phyloP scores from a whole-genome alignment of 2,113 vertebrate genomes.

The Struthidea cinerea region DNA sequence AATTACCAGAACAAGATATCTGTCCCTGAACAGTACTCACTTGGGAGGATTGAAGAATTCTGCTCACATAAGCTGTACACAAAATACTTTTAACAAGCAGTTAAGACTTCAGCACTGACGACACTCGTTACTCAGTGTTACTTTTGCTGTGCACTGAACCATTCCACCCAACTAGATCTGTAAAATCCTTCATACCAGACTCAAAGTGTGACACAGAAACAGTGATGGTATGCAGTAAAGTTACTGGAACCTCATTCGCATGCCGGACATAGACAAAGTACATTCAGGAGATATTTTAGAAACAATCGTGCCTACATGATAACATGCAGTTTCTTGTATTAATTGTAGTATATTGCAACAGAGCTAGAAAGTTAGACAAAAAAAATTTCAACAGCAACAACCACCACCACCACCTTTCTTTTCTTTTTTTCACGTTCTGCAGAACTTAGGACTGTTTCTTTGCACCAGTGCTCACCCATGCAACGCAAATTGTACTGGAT shows the following conservation, averaged over 20 bases:
- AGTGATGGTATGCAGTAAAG: background rate
- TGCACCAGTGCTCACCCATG: background rate
- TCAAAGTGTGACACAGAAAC: background rate
- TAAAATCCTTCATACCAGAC: background rate
- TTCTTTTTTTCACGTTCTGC: background rate
- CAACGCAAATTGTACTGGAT: background rate
- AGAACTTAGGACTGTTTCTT: background rate
- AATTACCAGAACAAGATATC: background rate
- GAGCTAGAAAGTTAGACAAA: background rate
- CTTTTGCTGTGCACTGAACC: background rate
- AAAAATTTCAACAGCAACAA: background rate
- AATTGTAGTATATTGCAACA: background rate
- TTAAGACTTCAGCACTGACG: background rate
- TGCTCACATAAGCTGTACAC: background rate
- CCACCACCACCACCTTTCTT: background rate
- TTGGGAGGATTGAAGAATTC: background rate
- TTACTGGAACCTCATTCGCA: background rate
- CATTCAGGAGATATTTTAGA: background rate
- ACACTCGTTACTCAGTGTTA: background rate
- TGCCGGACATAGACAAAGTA: background rate
- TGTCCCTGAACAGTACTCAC: background rate
- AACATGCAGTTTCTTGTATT: background rate
- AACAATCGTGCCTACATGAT: background rate
- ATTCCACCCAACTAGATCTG: background rate
- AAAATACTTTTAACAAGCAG: background rate